Conservation (phyloP, 1,140 invertebrate species). For the Drosophila orosa region DNA sequence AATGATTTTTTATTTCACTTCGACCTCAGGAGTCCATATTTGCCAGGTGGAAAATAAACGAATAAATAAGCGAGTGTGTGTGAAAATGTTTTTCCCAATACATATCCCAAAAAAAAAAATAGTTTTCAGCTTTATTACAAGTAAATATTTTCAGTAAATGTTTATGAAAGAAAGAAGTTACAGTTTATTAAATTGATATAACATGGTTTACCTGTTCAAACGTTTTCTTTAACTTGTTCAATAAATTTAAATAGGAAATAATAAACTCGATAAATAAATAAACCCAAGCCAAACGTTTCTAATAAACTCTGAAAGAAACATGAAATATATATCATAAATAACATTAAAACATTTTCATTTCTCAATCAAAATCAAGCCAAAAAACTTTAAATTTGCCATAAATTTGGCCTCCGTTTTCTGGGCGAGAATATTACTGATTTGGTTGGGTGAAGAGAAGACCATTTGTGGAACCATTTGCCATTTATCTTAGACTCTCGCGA, state of each 20-base stretch:
- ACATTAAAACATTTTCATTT: not conserved
- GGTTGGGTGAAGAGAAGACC: not conserved
- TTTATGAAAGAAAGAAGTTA: not conserved
- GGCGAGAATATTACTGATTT: constrained; percentile 6
- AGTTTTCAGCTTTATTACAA: constrained; percentile 4
- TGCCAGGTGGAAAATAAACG: constrained; percentile 28
- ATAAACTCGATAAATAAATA: too few species aligned
- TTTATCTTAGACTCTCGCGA: constrained; percentile 43
- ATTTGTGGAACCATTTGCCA: constrained; percentile 43
- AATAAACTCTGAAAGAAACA: too few species aligned
- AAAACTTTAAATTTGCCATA: constrained; percentile 33
- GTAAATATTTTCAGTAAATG: constrained; percentile 3
- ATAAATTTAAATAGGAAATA: too few species aligned
- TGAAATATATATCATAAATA: too few species aligned
- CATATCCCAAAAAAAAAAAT: not conserved
- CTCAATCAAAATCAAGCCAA: constrained; percentile 21
- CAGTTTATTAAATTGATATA: not conserved
- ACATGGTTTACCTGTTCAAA: not conserved
- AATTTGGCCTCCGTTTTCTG: constrained; percentile 3
- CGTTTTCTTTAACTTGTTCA: not conserved
- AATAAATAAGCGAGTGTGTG: constrained; percentile 13
- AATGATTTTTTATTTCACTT: constrained; percentile 63
- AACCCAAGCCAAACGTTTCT: too few species aligned
- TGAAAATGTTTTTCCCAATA: not conserved
- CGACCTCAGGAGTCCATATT: constrained; percentile 19